These are phyloP conservation scores for Muraenolepis orangiensis DNA, from an alignment of 2,797 vertebrate species.

Conservation along the genomic window DNA sequence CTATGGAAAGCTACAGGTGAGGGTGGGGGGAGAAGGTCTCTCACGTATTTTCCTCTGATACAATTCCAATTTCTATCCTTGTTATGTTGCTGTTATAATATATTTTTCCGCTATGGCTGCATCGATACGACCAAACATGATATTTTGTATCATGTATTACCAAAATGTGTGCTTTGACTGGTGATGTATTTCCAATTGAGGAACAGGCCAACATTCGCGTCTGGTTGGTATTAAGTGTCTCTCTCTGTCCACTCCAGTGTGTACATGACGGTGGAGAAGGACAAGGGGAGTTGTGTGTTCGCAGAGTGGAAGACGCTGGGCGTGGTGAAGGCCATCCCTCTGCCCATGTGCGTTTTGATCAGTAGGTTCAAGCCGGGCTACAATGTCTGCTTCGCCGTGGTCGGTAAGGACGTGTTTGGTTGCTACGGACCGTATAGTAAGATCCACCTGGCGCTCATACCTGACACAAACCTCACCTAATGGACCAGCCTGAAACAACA, in stretches of 20 bases:
- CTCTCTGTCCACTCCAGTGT: slow-evolving; percentile 39
- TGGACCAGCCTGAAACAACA: not conserved
- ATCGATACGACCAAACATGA: too few relatives aligned
- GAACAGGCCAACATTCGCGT: not conserved
- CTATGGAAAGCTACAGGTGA: slow-evolving; percentile 69
- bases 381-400: slow-evolving; percentile 60
- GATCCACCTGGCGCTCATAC: slow-evolving; percentile 33
- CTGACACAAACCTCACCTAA: not conserved
- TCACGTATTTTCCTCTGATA: too few relatives aligned
- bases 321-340: slow-evolving; percentile 48
- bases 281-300: slow-evolving; percentile 46
- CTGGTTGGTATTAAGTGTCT: not conserved
- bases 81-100: too few relatives aligned
- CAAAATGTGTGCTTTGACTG: too few relatives aligned
- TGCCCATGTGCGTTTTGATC: slow-evolving; percentile 67
- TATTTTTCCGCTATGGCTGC: too few relatives aligned
- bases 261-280: slow-evolving; percentile 47
- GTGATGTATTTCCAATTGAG: not conserved
- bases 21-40: not conserved
- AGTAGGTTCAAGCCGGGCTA: slow-evolving; percentile 49
- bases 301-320: slow-evolving; percentile 46
- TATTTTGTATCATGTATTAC: too few relatives aligned
- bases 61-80: too few relatives aligned
- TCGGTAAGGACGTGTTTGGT: slow-evolving; percentile 60
- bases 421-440: slow-evolving; percentile 59